A percentile compares a stretch with the other conserved stretches of the same genome.
phyloP scores from a whole-genome alignment of 2,113 vertebrate species.

The Donacobius atricapilla region DNA sequence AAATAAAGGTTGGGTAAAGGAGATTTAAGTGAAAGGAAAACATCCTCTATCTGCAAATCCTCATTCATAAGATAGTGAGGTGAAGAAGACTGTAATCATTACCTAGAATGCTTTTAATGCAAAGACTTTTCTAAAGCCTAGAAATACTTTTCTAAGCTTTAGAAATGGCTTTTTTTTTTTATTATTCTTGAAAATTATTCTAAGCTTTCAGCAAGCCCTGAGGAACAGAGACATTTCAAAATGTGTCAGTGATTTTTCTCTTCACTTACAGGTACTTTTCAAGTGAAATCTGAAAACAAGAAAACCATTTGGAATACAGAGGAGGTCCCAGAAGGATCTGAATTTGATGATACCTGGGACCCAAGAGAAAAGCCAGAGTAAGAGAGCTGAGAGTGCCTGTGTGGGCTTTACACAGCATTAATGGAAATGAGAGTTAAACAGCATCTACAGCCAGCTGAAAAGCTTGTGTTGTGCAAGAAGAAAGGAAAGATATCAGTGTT shows the following conservation, averaged over 20 bases:
- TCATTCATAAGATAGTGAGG: background rate
- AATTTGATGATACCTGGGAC: conserved; percentile 83
- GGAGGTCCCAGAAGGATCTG: conserved; percentile 82
- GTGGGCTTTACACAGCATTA: background rate
- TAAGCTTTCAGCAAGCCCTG: background rate
- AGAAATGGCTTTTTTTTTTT: background rate
- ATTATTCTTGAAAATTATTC: background rate
- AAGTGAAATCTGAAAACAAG: conserved; percentile 51
- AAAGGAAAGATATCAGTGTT: background rate
- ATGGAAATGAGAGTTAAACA: background rate
- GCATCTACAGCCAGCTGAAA: background rate
- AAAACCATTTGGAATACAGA: conserved; percentile 87
- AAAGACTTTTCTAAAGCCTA: background rate
- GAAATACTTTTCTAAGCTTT: background rate
- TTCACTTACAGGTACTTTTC: conserved; percentile 25
- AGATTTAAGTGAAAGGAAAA: background rate
- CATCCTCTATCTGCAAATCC: background rate
- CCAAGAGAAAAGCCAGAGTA: conserved; percentile 88
- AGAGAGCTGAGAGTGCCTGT: conserved; percentile 48
- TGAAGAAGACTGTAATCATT: background rate
- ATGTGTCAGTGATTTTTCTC: background rate
- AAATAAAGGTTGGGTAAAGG: background rate
- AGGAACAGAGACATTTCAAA: background rate
- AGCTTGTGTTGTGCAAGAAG: background rate
- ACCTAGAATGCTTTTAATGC: background rate